phyloP scores from a whole-genome alignment of 2,888 invertebrate species.

The Calliphora vomitoria region DNA sequence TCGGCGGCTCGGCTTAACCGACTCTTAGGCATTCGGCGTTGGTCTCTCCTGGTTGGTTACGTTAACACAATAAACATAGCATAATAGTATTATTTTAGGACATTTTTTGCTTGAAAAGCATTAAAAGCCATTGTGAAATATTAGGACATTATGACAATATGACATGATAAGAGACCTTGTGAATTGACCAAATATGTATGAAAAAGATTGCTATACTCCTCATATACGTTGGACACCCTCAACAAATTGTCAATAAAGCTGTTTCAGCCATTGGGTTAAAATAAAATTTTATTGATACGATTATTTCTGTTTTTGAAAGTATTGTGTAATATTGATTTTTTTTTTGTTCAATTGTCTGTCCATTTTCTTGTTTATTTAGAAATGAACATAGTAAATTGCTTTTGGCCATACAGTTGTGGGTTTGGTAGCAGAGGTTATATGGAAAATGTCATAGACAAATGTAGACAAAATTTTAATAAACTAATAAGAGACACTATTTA shows the following conservation, averaged over 20 bases:
- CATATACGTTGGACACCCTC: slow-evolving; percentile 7
- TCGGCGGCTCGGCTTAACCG: too few species aligned
- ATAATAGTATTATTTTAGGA: too few species aligned
- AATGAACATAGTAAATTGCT: slow-evolving; percentile 26
- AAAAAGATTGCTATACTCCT: too few species aligned
- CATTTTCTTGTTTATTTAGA: slow-evolving; percentile 5
- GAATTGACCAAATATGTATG: too few species aligned
- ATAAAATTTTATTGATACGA: slow-evolving; percentile 46
- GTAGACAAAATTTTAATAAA: background rate
- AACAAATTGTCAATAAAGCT: slow-evolving; percentile 30
- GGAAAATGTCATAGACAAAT: slow-evolving; percentile 1
- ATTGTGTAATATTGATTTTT: slow-evolving; percentile 16
- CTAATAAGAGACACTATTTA: background rate
- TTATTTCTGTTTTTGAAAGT: slow-evolving; percentile 34
- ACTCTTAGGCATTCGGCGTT: too few species aligned
- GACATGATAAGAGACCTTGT: too few species aligned
- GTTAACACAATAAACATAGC: too few species aligned
- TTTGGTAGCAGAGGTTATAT: slow-evolving; percentile 6
- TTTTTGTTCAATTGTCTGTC: background rate
- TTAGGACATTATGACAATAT: too few species aligned
- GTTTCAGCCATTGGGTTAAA: slow-evolving; percentile 11
- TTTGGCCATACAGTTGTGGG: slow-evolving; percentile 20
- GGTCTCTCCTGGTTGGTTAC: too few species aligned
- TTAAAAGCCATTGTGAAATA: too few species aligned
- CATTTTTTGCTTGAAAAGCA: too few species aligned